Evolutionary conservation across 2,113 vertebrate species (phyloP).

Genomic region (Lates calcarifer): DNA sequence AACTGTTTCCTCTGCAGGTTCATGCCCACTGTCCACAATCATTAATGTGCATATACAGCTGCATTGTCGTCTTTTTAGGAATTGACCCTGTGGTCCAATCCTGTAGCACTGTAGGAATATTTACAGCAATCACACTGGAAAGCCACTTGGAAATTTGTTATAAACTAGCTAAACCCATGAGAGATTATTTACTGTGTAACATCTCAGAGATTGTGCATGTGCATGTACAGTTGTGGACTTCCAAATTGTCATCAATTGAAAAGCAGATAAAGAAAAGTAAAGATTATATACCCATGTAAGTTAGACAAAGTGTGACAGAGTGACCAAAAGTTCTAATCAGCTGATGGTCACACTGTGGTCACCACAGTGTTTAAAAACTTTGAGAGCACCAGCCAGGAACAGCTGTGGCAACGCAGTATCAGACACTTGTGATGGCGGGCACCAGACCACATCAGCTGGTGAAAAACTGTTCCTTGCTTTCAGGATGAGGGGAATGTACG

Average conservation of each 20-base stretch:
- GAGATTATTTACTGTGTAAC: no score
- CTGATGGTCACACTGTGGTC: background rate
- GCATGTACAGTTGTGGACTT: no score
- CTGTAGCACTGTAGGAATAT: no score
- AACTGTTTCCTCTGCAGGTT: background rate
- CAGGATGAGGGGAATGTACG: background rate
- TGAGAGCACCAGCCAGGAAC: background rate
- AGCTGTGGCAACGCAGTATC: background rate
- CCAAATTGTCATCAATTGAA: background rate
- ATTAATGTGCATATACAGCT: background rate
- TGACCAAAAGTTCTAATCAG: background rate
- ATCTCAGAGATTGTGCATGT: no score
- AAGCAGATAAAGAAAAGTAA: constrained; percentile 4
- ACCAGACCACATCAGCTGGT: background rate
- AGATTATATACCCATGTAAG: background rate
- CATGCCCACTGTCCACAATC: background rate
- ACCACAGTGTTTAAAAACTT: background rate
- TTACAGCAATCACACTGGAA: no score
- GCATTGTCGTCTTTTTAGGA: no score
- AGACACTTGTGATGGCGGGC: background rate
- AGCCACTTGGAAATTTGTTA: no score
- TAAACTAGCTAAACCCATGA: no score
- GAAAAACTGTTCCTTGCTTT: background rate
- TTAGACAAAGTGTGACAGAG: background rate
- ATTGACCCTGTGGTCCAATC: no score